A percentile compares a stretch with the other conserved stretches of the same genome.
These are phyloP conservation scores for Drosophila biarmipes DNA, from an alignment of 1,140 invertebrate genomes.

Conservation along the genomic window DNA sequence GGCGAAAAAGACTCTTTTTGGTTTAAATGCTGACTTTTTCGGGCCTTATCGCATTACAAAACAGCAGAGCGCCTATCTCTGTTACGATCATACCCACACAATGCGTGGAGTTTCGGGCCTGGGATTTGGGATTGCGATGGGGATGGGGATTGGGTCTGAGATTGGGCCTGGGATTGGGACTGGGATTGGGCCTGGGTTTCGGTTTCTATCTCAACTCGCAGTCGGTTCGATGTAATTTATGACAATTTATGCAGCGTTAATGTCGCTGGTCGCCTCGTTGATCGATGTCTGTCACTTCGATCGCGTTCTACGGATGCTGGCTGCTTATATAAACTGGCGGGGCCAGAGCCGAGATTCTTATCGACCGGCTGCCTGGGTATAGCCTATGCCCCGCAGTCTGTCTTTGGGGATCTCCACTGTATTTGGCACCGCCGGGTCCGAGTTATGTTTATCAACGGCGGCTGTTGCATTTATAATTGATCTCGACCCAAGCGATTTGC, in stretches of 20 bases:
- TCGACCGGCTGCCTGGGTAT: constrained; percentile 39
- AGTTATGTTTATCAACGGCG: constrained; percentile 63
- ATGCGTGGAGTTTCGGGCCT: constrained; percentile 49
- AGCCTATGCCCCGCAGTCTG: constrained; percentile 11
- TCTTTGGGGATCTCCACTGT: constrained; percentile 53
- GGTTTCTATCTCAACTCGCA: constrained; percentile 26
- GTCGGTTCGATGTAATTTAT: constrained; percentile 72
- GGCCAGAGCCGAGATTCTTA: constrained; percentile 65
- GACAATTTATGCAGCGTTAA: constrained; percentile 84
- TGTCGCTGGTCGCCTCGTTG: constrained; percentile 74
- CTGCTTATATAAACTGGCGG: constrained; percentile 73
- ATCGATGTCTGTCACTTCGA: constrained; percentile 78
- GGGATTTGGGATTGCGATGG: constrained; percentile 2
- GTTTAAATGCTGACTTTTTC: constrained; percentile 78
- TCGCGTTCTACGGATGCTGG: constrained; percentile 69
- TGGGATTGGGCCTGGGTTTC: constrained; percentile 17
- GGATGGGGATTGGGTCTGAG: constrained; percentile 1
- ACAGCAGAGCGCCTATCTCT: constrained; percentile 52
- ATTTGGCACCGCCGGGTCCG: constrained; percentile 73
- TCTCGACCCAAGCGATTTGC: constrained; percentile 61
- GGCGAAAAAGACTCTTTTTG: constrained; percentile 50
- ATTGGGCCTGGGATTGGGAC: constrained; percentile 4
- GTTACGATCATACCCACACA: constrained; percentile 56
- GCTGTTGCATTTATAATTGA: constrained; percentile 80
- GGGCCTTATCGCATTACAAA: constrained; percentile 56